Evolutionary conservation across 2,888 invertebrate genomes (phyloP), one percentile per base, ranked within the genome.

Genomic region (Micropterix aruncella): DNA sequence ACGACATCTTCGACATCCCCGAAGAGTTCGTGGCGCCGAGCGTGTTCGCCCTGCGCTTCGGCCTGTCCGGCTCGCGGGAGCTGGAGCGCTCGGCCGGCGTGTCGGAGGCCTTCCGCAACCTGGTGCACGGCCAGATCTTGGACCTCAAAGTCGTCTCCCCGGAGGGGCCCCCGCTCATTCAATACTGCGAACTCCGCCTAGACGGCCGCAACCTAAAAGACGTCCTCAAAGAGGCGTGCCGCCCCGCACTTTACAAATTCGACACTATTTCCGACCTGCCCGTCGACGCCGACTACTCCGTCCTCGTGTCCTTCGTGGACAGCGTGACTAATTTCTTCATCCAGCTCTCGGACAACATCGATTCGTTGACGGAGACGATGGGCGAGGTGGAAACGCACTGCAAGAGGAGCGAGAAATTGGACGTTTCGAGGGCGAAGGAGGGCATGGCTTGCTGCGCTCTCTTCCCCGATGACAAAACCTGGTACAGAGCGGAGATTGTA

Each of bases 401-500:
- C 55, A 66, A 70, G 52, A 67, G 57, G 43, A 73, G 72, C 43
- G 58, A 61, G 37, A 55, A 59, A 1, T 57, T 65, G 1, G 65
- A 69, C 41, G 53, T 44, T 2, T 59, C 65, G 2, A 60, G 75
- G 27, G 53, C 83, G 3, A 67, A 72, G 2, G 58, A 72, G 3
- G 81, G 80, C 0, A 65, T 77, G 4, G 79, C 83, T 0, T 86
- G 86, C 55, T 81, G 83, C 51, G 93, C 94, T 1, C 77, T 83
- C 46, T 96, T 85, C 57, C 76, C 79, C 40, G 75, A 67, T 41
- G 90, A 91, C 61, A 74, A 75, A 19, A 82, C 84, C 56, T 97
- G 95, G 94, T 96, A 96, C 61, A 73, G 97, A 51, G 95, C 91
- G 0, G 75, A 79, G 57, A 76, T 95, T 5, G 70, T 80, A 48